Percentiles rank a stretch among this genome's conserved stretches.
Conservation (phyloP, 2,113 vertebrate species). For the Guaruba guarouba region DNA sequence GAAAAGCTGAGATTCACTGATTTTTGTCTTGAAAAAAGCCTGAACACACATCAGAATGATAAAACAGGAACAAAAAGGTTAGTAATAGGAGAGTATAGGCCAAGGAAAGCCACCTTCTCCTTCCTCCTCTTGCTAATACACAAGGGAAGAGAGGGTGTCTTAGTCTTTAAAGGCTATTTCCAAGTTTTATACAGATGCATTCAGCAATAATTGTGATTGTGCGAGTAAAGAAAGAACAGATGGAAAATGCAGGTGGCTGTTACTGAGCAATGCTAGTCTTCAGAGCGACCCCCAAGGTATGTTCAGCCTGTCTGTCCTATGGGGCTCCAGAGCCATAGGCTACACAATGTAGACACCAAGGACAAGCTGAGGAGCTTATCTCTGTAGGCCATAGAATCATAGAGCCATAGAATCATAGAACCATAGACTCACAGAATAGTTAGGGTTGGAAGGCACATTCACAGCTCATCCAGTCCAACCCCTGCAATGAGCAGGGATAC, state of each 20-base stretch:
- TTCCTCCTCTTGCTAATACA: neutral
- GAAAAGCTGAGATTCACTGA: neutral
- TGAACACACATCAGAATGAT: neutral
- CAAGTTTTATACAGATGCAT: neutral
- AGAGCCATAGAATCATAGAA: no score
- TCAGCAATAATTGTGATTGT: neutral
- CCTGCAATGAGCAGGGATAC: no score
- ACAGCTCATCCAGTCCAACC: no score
- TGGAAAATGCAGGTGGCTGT: neutral
- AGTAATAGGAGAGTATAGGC: neutral
- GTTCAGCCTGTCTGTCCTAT: neutral
- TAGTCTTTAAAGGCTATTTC: neutral
- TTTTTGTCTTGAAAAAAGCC: neutral
- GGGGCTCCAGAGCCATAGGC: neutral
- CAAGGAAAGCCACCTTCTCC: neutral
- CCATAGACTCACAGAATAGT: no score
- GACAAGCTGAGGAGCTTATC: neutral
- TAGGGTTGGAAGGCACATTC: no score
- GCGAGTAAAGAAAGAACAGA: neutral
- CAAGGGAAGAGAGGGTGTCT: neutral
- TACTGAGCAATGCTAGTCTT: neutral
- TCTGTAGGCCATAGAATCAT: neutral
- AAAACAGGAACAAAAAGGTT: neutral
- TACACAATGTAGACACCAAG: neutral
- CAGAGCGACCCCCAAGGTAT: neutral